Conservation (phyloP, 2,113 vertebrate genomes). For the Paedocypris sp. region DNA sequence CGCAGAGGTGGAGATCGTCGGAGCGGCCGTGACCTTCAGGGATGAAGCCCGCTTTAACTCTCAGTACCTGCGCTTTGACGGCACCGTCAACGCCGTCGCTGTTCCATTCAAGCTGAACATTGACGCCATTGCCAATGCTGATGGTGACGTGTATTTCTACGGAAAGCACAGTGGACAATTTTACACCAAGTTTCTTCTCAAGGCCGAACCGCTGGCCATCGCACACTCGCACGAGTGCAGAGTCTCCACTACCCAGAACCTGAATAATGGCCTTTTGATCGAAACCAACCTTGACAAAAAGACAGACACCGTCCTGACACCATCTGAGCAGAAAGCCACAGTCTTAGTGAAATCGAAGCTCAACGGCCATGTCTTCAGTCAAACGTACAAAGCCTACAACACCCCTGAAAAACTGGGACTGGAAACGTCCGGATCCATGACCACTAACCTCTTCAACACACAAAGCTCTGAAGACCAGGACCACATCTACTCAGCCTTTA, state of each 20-base stretch:
- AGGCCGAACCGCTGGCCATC: constrained; percentile 75
- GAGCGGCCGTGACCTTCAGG: constrained; percentile 65
- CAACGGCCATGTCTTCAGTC: constrained; percentile 69
- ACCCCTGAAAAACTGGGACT: constrained; percentile 63
- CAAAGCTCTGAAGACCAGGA: constrained; percentile 63
- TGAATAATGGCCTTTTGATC: constrained; percentile 49
- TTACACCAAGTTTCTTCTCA: constrained; percentile 77
- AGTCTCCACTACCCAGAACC: constrained; percentile 64
- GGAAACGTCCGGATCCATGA: constrained; percentile 59
- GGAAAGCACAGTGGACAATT: constrained; percentile 76
- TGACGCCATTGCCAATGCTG: constrained; percentile 68
- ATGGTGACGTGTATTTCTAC: constrained; percentile 65
- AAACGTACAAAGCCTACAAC: constrained; percentile 72
- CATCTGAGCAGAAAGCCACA: constrained; percentile 65
- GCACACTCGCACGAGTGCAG: constrained; percentile 77
- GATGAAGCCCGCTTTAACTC: constrained; percentile 70
- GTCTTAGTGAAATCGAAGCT: constrained; percentile 72
- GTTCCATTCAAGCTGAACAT: constrained; percentile 73
- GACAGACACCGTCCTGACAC: constrained; percentile 62
- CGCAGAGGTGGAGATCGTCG: constrained; percentile 63
- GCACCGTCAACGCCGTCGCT: constrained; percentile 59
- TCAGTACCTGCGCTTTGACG: constrained; percentile 65
- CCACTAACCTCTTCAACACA: constrained; percentile 59
- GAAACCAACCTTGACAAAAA: constrained; percentile 68
- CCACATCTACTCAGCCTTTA: constrained; percentile 65